Percentiles rank a stretch among this genome's conserved stretches.
phyloP scores from a whole-genome alignment of 2,113 vertebrate species.

The Sapajus apella region DNA sequence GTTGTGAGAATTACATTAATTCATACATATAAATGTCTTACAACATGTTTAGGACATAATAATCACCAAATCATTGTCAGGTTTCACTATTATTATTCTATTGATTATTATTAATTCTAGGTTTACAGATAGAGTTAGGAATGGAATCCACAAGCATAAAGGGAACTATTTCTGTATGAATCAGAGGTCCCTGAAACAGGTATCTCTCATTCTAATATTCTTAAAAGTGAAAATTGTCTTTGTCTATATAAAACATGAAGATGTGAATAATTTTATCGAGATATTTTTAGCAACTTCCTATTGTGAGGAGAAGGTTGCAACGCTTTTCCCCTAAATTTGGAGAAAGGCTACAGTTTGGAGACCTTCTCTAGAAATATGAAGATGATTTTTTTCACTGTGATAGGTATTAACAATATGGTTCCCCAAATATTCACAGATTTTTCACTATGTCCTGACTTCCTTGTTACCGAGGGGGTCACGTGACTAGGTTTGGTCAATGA shows the following conservation, averaged over 20 bases:
- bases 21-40: not conserved
- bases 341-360: not conserved
- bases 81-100: not conserved
- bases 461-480: not conserved
- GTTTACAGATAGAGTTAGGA: not conserved
- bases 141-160: not conserved
- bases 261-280: not conserved
- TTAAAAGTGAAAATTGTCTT: not conserved
- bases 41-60: not conserved
- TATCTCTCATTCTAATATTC: not conserved
- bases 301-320: not conserved
- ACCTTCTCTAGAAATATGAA: not conserved
- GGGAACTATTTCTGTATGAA: constrained; percentile 5
- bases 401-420: not conserved
- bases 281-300: not conserved
- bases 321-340: not conserved
- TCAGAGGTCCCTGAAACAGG: not conserved
- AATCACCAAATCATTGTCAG: not conserved
- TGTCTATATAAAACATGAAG: not conserved
- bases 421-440: not conserved
- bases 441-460: not conserved
- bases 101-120: not conserved
- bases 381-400: not conserved
- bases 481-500: not conserved
- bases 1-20: not conserved